Percentiles rank a stretch among this genome's conserved stretches.
phyloP scores from a whole-genome alignment of 2,113 vertebrate species.

The Mesitornis unicolor region DNA sequence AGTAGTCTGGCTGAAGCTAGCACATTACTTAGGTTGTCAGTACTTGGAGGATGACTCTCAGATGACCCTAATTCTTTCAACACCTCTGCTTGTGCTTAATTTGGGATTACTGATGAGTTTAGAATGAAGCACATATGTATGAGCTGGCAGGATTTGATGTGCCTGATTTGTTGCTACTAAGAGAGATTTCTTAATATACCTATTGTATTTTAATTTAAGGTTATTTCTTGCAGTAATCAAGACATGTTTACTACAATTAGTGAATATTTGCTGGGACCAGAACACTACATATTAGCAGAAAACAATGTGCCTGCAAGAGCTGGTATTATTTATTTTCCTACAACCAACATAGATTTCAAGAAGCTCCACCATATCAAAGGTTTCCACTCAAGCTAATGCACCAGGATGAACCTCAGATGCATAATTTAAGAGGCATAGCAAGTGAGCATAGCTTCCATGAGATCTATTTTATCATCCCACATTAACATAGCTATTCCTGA shows the following conservation, averaged over 20 bases:
- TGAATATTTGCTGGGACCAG: not conserved
- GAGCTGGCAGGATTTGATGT: not conserved
- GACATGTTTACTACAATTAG: not conserved
- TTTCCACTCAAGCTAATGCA: not conserved
- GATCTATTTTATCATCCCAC: not conserved
- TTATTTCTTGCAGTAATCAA: not conserved
- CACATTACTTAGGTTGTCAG: not conserved
- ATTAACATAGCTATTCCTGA: not conserved
- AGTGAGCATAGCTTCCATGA: not conserved
- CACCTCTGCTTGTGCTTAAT: not conserved
- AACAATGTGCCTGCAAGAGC: not conserved
- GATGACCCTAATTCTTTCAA: conserved; percentile 26
- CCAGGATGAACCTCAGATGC: not conserved
- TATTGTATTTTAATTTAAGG: conserved; percentile 28
- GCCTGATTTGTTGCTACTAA: not conserved
- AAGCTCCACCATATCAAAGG: not conserved
- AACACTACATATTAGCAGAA: not conserved
- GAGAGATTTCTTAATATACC: conserved; percentile 30
- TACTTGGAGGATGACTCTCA: not conserved
- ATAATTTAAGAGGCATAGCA: not conserved
- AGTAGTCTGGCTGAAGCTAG: not conserved
- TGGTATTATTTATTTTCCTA: not conserved
- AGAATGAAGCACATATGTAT: not conserved
- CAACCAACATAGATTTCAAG: not conserved
- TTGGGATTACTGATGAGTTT: conserved; percentile 1